Conservation (phyloP, 2,888 invertebrate genomes). For the Lysandra bellargus region DNA sequence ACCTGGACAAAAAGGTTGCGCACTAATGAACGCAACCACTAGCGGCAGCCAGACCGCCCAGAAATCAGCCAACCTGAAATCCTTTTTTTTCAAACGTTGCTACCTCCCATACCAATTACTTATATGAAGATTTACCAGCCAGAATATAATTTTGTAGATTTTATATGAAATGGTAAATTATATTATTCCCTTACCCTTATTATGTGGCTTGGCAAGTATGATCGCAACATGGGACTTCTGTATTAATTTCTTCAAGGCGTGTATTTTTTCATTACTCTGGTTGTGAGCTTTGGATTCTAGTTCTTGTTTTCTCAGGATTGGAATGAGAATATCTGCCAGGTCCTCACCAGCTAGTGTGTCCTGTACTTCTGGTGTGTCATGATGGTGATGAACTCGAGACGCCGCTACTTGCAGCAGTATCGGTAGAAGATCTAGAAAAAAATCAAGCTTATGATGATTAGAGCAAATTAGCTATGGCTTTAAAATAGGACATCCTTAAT, state of each 20-base stretch:
- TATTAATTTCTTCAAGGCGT: slow-evolving; percentile 6
- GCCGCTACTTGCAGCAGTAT: background rate
- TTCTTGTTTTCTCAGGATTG: slow-evolving; percentile 3
- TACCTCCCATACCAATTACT: too few relatives aligned
- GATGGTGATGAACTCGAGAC: background rate
- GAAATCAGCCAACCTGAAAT: too few relatives aligned
- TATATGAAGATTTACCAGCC: too few relatives aligned
- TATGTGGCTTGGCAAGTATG: background rate
- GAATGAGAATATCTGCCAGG: background rate
- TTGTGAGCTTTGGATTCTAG: slow-evolving; percentile 9
- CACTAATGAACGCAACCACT: too few relatives aligned
- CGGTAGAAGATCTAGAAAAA: background rate
- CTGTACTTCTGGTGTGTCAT: background rate
- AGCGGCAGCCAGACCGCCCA: too few relatives aligned
- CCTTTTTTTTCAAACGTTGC: too few relatives aligned
- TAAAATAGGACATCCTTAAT: too few relatives aligned
- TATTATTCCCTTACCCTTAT: background rate
- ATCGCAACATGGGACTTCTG: background rate
- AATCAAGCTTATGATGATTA: too few relatives aligned
- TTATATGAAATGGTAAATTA: too few relatives aligned
- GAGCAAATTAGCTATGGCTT: too few relatives aligned
- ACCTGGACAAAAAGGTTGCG: too few relatives aligned
- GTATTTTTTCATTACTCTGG: background rate
- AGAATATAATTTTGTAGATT: too few relatives aligned
- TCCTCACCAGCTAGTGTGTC: background rate